These are phyloP conservation scores for Carterocephalus palaemon DNA, from an alignment of 2,888 invertebrate species.

Conservation along the genomic window DNA sequence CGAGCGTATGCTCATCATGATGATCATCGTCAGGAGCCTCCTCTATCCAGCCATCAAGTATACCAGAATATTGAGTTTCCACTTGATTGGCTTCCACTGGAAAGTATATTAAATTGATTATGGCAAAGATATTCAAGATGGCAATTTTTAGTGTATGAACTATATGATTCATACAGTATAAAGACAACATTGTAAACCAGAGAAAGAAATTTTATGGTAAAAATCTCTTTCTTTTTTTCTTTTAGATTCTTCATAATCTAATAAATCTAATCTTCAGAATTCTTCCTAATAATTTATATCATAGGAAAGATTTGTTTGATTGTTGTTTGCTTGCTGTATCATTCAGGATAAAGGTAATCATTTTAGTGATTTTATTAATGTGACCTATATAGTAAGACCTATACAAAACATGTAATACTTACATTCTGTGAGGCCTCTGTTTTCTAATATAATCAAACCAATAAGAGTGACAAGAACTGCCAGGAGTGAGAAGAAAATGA, in stretches of 20 bases:
- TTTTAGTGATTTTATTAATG: too few relatives aligned
- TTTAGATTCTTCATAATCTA: too few relatives aligned
- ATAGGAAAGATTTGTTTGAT: too few relatives aligned
- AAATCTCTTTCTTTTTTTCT: too few relatives aligned
- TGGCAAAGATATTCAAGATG: neutral
- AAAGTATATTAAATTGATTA: slow-evolving; percentile 26
- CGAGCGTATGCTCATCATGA: slow-evolving; percentile 74
- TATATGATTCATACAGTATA: too few relatives aligned
- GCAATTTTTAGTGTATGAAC: neutral
- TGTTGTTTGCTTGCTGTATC: too few relatives aligned
- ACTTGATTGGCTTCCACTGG: slow-evolving; percentile 71
- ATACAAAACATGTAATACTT: slow-evolving; percentile 52
- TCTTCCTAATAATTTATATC: too few relatives aligned
- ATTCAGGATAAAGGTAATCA: too few relatives aligned
- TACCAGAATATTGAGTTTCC: slow-evolving; percentile 85
- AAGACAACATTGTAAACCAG: too few relatives aligned
- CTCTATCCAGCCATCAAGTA: slow-evolving; percentile 89
- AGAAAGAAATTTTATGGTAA: too few relatives aligned
- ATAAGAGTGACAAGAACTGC: slow-evolving; percentile 85
- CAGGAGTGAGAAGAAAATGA: slow-evolving; percentile 88
- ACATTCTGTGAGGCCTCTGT: slow-evolving; percentile 88
- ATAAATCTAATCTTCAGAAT: too few relatives aligned
- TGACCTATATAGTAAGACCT: too few relatives aligned
- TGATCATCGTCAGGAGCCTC: slow-evolving; percentile 75
- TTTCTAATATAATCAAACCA: slow-evolving; percentile 88